Percentiles rank a stretch among this genome's conserved stretches.
Conservation (phyloP, 2,113 vertebrate genomes). For the Charadrius vociferus region DNA sequence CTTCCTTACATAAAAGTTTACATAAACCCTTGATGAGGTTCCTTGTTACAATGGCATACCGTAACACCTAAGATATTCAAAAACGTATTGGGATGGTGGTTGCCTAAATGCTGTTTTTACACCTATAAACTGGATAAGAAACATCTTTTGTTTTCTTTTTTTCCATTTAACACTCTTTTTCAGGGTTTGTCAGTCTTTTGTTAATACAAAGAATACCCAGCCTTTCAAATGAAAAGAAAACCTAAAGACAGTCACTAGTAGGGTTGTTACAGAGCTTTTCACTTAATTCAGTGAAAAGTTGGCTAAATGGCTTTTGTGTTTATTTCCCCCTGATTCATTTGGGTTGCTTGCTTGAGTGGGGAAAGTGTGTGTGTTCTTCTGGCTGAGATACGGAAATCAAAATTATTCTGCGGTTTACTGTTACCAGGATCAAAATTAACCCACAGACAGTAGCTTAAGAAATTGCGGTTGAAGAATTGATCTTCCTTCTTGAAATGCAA, state of each 20-base stretch:
- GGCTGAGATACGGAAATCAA: not conserved
- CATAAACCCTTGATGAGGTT: not conserved
- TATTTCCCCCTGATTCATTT: not conserved
- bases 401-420: not conserved
- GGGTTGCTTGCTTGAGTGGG: not conserved
- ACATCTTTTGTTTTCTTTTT: not conserved
- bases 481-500: not conserved
- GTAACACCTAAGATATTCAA: not conserved
- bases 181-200: not conserved
- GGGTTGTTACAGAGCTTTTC: not conserved
- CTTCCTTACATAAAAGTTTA: not conserved
- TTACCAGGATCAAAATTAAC: conserved; percentile 15
- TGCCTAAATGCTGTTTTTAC: not conserved
- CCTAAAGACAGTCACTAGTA: fast-evolving
- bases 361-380: not conserved
- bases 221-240: not conserved
- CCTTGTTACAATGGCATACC: not conserved
- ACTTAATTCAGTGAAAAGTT: not conserved
- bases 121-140: not conserved
- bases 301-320: not conserved
- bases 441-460: not conserved
- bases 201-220: not conserved
- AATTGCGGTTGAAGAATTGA: not conserved
- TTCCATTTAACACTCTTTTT: not conserved
- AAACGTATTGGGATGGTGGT: not conserved